Conservation (phyloP, 64 coral and sea anemone genomes). For the Hydrozoanthus tunicans region DNA sequence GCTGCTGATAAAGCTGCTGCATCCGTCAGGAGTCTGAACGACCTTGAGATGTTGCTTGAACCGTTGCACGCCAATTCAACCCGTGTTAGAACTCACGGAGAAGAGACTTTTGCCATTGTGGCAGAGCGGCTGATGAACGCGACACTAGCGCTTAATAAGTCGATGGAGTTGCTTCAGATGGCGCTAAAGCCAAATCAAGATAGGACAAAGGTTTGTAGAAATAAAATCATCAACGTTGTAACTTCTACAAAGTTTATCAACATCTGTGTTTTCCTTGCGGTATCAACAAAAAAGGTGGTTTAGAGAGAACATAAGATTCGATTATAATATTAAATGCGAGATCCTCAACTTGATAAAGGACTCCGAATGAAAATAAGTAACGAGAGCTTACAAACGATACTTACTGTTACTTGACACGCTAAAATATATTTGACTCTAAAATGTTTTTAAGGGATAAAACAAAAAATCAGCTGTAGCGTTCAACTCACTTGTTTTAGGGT, state of each 20-base stretch:
- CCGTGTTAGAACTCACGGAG: constrained; percentile 26
- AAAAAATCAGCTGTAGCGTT: neutral
- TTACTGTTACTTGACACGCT: too few relatives aligned
- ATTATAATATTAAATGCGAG: too few relatives aligned
- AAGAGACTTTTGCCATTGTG: constrained; percentile 31
- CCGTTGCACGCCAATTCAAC: constrained; percentile 56
- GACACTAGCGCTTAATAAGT: constrained; percentile 39
- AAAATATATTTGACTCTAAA: too few relatives aligned
- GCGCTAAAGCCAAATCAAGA: constrained; percentile 52
- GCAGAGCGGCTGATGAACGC: constrained; percentile 42
- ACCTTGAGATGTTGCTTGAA: constrained; percentile 13
- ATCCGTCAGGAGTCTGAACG: neutral
- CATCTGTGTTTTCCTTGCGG: too few relatives aligned
- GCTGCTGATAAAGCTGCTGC: constrained; percentile 46
- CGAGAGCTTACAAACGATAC: too few relatives aligned
- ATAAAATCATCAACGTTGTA: neutral
- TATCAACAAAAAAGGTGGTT: too few relatives aligned
- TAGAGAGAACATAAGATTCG: too few relatives aligned
- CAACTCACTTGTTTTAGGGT: neutral
- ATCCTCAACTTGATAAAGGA: too few relatives aligned
- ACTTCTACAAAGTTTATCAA: neutral
- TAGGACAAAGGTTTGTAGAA: constrained; percentile 59
- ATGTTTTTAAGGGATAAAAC: too few relatives aligned
- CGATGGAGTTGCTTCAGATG: constrained; percentile 2
- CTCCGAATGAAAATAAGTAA: too few relatives aligned